These are phyloP conservation scores for Prunella strophiata DNA, from an alignment of 2,797 vertebrate species.

Conservation along the genomic window DNA sequence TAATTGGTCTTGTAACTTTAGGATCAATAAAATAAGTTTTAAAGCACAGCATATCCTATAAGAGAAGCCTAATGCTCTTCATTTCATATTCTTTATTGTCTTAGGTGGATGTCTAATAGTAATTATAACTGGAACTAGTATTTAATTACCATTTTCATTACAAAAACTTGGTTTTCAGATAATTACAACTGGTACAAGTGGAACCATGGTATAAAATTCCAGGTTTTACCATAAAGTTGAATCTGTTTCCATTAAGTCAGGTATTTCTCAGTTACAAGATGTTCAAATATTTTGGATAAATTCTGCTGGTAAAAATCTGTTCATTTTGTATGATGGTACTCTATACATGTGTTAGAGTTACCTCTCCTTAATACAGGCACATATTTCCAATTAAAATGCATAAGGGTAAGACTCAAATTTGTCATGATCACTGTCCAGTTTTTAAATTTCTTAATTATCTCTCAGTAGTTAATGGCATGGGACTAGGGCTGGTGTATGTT, in stretches of 20 bases:
- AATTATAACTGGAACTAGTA: neutral
- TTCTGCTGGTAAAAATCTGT: neutral
- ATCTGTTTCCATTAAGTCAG: neutral
- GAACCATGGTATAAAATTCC: neutral
- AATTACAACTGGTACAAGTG: neutral
- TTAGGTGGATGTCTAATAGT: neutral
- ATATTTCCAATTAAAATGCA: neutral
- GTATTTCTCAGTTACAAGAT: neutral
- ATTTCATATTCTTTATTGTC: slow-evolving; percentile 14
- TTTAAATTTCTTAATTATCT: neutral
- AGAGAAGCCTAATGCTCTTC: slow-evolving; percentile 34
- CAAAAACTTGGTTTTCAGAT: neutral
- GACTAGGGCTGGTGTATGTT: neutral
- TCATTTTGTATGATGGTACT: neutral
- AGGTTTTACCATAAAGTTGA: neutral
- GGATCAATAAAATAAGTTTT: slow-evolving; percentile 66
- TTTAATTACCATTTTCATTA: neutral
- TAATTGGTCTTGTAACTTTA: slow-evolving; percentile 63
- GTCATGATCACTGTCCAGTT: neutral
- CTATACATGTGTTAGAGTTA: neutral
- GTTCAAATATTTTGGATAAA: neutral
- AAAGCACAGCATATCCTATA: slow-evolving; percentile 50
- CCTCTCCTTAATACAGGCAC: neutral
- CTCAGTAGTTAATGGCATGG: neutral
- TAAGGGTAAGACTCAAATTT: neutral